Conservation (phyloP, 2,888 invertebrate species). For the Lycia hirtaria region DNA sequence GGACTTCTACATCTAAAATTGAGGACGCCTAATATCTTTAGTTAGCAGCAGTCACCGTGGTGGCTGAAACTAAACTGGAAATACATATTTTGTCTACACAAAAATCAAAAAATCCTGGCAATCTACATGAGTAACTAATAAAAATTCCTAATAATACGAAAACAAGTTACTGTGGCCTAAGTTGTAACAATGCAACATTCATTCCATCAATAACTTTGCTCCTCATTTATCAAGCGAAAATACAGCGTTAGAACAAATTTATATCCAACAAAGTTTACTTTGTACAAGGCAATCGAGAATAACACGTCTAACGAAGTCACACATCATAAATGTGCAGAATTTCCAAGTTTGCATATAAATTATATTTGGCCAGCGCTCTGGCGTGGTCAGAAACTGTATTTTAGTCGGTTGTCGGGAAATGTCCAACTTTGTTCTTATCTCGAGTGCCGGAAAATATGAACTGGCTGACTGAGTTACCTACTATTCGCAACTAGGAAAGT, state of each 20-base stretch:
- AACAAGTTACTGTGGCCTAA: too few species aligned
- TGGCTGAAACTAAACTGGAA: too few species aligned
- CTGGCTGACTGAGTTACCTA: slow-evolving; percentile 19
- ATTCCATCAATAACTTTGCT: too few species aligned
- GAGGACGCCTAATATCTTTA: too few species aligned
- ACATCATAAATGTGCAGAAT: neutral
- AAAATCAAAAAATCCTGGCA: too few species aligned
- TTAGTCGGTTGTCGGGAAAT: slow-evolving; percentile 26
- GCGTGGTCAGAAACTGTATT: slow-evolving; percentile 27
- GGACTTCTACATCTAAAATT: too few species aligned
- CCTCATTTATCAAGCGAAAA: neutral
- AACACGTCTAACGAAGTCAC: slow-evolving; percentile 5
- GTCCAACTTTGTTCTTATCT: slow-evolving; percentile 40
- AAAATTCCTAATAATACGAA: too few species aligned
- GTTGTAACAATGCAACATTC: too few species aligned
- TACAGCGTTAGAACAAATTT: neutral
- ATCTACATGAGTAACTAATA: too few species aligned
- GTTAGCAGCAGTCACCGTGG: too few species aligned
- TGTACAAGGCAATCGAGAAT: neutral
- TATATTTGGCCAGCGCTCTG: slow-evolving; percentile 19
- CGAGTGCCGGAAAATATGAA: slow-evolving; percentile 35
- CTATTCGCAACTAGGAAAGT: slow-evolving; percentile 8
- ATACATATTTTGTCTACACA: too few species aligned
- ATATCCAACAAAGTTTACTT: neutral
- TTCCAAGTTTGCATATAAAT: slow-evolving; percentile 24